Base-by-base conservation (phyloP, 92 coral and sea anemone species). In the Blastomussa wellsi region DNA sequence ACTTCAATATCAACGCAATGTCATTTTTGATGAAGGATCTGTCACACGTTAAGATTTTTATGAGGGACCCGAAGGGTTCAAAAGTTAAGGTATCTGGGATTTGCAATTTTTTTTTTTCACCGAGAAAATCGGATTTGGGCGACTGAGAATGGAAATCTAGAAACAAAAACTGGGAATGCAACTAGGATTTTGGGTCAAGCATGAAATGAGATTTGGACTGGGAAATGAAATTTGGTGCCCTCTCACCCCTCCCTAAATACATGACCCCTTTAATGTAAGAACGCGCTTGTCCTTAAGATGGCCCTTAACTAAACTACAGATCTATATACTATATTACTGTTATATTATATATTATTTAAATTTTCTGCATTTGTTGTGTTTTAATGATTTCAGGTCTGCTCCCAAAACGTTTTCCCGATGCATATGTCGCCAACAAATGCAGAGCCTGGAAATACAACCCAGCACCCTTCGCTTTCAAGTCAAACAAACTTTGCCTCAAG, bases 401-500 rank as follows among this genome's bases (percentile, higher is more conserved):
- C 1, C 44, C 12, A 38, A 37, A 10, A 2, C 4, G 28, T 57
- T 0, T 2, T 52, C n/a, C 52, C 32, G 3, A 82, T 33, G n/a
- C n/a, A n/a, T n/a, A n/a, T n/a, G 69, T 4, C 35, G 1, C 33
- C 71, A 52, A 37, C 38, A 20, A 71, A 20, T 55, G 28, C 70
- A 47, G 75, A 80, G 19, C 74, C 35, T n/a, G 75, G 48, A 19
- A 80, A 80, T 13, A 66, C 24, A 11, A 80, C 84, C 44, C 0
- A 3, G 4, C 67, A 38, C 7, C 38, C 86, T 24, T 35, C 32
- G 24, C 41, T 76, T 28, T 16, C 68, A 10, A 3, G 12, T 44
- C 32, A 10, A 20, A 26, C 31, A 7, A 71, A 82, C 47, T 32
- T 70, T 10, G 78, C 70, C 24, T 82, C 78, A 0, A 17, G 32